Evolutionary conservation across 2,113 vertebrate genomes (phyloP).

Genomic region (Pelecanus crispus): DNA sequence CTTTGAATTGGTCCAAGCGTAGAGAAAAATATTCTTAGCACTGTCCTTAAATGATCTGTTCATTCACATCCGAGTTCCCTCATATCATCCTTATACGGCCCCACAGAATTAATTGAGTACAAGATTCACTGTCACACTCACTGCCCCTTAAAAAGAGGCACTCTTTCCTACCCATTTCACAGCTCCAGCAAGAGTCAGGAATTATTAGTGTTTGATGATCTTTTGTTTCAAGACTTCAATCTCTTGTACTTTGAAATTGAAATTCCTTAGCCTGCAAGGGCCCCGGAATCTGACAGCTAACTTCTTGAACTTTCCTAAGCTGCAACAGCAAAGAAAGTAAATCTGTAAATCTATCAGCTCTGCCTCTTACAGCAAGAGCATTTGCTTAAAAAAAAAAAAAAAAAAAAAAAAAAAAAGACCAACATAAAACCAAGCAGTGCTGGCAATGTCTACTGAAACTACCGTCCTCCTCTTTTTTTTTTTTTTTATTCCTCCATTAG

Average conservation of each 20-base stretch:
- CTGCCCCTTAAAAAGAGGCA: neutral
- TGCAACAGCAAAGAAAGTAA: constrained; percentile 54
- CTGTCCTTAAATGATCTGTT: neutral
- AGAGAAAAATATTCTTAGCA: neutral
- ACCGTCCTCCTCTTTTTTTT: neutral
- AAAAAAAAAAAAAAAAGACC: too few relatives aligned
- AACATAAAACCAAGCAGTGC: neutral
- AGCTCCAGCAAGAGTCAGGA: constrained; percentile 37
- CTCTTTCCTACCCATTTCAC: neutral
- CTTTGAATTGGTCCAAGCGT: neutral
- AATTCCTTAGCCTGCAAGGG: constrained; percentile 66
- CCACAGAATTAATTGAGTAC: constrained; percentile 21
- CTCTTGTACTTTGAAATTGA: constrained; percentile 75
- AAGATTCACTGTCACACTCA: neutral
- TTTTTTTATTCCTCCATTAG: neutral
- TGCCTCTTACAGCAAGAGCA: neutral
- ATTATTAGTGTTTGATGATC: constrained; percentile 69
- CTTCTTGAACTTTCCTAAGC: constrained; percentile 69
- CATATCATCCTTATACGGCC: neutral
- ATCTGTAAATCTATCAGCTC: constrained; percentile 55
- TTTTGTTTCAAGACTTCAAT: constrained; percentile 70
- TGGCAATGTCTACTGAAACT: neutral
- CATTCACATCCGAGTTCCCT: neutral
- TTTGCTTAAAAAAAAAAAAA: neutral
- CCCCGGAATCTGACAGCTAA: constrained; percentile 58